Evolutionary conservation across 2,797 vertebrate genomes (phyloP), one percentile per base, ranked within the genome.

Genomic region (Thaleichthys pacificus): DNA sequence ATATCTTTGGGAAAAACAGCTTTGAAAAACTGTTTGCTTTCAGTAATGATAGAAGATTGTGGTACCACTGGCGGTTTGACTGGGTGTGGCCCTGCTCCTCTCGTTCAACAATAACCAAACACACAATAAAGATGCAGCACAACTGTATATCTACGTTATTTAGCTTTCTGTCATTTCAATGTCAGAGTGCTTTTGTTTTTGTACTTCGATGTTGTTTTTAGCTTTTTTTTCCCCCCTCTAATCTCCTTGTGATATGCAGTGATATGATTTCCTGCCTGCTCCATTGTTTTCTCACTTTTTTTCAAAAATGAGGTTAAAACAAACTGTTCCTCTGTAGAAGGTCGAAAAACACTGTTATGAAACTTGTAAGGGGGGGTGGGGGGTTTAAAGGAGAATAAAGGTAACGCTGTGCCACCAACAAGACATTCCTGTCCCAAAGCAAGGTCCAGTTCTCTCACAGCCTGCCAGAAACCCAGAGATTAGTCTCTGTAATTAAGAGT

Each of bases 291-390:
- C 87, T 78, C 78, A 74, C 75, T 80, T 90, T 91, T 91, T 75
- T 80, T 78, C 9, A 91, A 85, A 85, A 93, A 92, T 92, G 85
- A 90, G 85, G 88, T 86, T 90, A 83, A 93, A 93, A 94, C 91
- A 89, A 85, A 84, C 80, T 90, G 91, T 93, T 94, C 92, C 91
- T 83, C 91, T 90, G 87, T 77, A 89, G 91, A 93, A 93, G 93
- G 93, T 93, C 93, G 91, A 91, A 92, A 90, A 93, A 91, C 91
- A 91, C 72, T 89, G 90, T 91, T 90, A 87, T 83, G 77, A 90
- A 89, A 85, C 80, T 15, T 71, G 15, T 11, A 6, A 42, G 38
- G 38, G 9, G 38, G 7, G 38, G 38, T 9, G 38, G 38, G 38
- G 38, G 38, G 38, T 6, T 9, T 3, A 15, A 2, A 54, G 72